A percentile compares a stretch with the other conserved stretches of the same genome.
Evolutionary conservation across 2,113 vertebrate genomes (phyloP).

Genomic region (Leiothrix lutea): DNA sequence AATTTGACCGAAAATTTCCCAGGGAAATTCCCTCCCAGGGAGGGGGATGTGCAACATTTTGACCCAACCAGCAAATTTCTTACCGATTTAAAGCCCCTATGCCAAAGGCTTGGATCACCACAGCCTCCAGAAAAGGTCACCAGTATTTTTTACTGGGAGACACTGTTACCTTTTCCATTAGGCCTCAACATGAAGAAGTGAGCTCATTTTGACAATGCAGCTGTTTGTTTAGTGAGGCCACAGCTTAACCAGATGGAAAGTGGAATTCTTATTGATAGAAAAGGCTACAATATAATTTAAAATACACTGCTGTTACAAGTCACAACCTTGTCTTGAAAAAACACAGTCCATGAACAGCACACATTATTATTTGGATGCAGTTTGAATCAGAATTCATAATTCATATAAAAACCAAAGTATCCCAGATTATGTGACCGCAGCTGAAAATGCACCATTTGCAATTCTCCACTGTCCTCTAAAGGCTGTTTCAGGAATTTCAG

Average conservation of each 20-base stretch:
- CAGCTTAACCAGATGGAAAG: not conserved
- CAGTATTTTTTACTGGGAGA: not conserved
- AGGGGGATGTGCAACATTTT: not conserved
- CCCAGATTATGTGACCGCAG: accelerated
- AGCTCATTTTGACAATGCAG: not conserved
- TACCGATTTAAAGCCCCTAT: accelerated
- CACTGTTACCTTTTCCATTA: not conserved
- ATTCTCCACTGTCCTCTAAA: slow-evolving; percentile 60
- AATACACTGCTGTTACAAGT: not conserved
- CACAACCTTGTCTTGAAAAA: not conserved
- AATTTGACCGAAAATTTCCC: not conserved
- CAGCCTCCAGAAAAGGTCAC: not conserved
- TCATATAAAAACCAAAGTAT: not conserved
- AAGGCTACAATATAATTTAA: not conserved
- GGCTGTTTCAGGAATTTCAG: slow-evolving; percentile 54
- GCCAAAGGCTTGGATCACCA: not conserved
- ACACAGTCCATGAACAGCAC: not conserved
- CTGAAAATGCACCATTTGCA: not conserved
- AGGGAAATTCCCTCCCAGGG: not conserved
- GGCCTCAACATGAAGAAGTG: not conserved
- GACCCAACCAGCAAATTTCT: not conserved
- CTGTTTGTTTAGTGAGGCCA: not conserved
- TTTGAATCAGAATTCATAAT: not conserved
- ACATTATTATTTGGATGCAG: not conserved
- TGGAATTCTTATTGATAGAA: not conserved